Percentiles rank a stretch among this genome's conserved stretches.
Evolutionary conservation across 2,888 invertebrate genomes (phyloP).

Genomic region (Gerris lacustris): DNA sequence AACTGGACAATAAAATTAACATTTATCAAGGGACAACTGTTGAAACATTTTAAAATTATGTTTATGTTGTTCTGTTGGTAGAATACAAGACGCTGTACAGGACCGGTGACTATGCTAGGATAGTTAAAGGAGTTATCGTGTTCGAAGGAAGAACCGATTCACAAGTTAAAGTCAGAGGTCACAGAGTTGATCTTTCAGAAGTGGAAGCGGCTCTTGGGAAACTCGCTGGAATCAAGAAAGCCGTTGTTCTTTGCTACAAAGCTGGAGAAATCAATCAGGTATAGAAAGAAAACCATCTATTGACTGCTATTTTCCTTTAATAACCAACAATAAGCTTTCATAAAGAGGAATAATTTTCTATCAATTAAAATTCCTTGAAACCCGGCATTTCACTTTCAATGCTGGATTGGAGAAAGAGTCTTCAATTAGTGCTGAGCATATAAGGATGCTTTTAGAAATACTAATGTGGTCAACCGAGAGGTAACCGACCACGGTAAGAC

Average conservation of each 20-base stretch:
- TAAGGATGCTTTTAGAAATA: too few species aligned
- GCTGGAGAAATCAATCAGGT: constrained; percentile 49
- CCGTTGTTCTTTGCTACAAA: constrained; percentile 65
- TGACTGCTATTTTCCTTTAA: not conserved
- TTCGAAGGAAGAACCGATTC: constrained; percentile 77
- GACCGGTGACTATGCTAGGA: constrained; percentile 71
- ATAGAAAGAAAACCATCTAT: constrained; percentile 18
- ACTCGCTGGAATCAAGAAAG: constrained; percentile 54
- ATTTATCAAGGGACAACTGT: too few species aligned
- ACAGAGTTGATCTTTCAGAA: constrained; percentile 72
- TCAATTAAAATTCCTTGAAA: not conserved
- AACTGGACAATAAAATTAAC: too few species aligned
- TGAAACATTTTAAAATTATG: too few species aligned
- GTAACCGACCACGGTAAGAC: too few species aligned
- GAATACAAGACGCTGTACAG: constrained; percentile 61
- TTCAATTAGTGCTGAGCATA: too few species aligned
- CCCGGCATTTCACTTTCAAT: not conserved
- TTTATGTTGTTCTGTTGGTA: constrained; percentile 32
- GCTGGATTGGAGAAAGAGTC: too few species aligned
- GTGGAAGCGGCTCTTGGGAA: constrained; percentile 60
- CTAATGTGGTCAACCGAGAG: too few species aligned
- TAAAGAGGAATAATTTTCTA: too few species aligned
- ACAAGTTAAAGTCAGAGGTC: constrained; percentile 74
- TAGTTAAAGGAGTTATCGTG: constrained; percentile 52
- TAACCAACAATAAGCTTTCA: too few species aligned